Evolutionary conservation across 2,888 invertebrate species (phyloP), one percentile per base, ranked within the genome.

Genomic region (Aphrophora alni): DNA sequence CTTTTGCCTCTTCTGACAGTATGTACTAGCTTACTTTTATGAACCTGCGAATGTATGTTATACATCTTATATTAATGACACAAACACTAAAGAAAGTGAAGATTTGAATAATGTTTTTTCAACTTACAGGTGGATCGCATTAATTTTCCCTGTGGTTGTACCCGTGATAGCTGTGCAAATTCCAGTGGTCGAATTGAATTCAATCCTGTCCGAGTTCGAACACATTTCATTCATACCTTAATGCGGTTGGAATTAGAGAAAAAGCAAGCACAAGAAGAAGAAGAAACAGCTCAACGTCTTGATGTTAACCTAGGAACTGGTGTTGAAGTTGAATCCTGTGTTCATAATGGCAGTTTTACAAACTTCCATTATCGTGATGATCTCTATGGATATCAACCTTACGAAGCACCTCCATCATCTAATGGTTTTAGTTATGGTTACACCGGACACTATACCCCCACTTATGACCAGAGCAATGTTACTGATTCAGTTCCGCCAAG

Each of bases 141-240:
- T 82, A 97, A 96, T 87, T 99, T 98, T 87, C 99, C 99, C 0
- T 99, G 99, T 88, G 98, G 98, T 14, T 99, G 98, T 89, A 95
- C 96, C 1, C 93, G 96, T 85, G 98, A 98, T 86, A 97, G 97
- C 74, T 99, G 99, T 89, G 94, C 93, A 82, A 99, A 99, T 88
- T 93, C 94, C 0, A 92, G 94, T 72, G 99, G 99, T 4, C 92
- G 99, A 83, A 96, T 98, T 84, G 98, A 98, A 88, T 99, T 99
- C 88, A 98, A 98, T 88, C 98, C 98, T 0, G 93, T 97, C 51
- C 92, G 98, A 84, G 98, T 99, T 7, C 92, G 98, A 83, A 98
- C 98, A 21, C 99, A 99, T 89, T 98, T 98, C 87, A 97, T 98
- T 86, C 98, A 98, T 87, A 99, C 98, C 0, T 91, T 98, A 77